Conservation (phyloP, 2,888 invertebrate species). For the Harpalus rubripes region DNA sequence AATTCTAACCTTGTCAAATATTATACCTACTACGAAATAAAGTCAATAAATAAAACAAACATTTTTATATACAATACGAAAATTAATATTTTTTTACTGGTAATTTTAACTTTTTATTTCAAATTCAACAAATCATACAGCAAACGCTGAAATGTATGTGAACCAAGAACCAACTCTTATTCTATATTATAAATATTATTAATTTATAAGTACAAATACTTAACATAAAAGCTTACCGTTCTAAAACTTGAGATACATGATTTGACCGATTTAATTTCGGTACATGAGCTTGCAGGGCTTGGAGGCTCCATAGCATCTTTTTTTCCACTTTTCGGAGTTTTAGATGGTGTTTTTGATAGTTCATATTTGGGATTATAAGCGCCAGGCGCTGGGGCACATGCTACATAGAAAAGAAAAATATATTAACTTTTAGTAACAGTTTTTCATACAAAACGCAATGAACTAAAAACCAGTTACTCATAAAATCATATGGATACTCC, state of each 20-base stretch:
- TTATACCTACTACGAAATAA: too few relatives aligned
- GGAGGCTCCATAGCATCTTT: slow-evolving; percentile 73
- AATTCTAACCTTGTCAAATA: too few relatives aligned
- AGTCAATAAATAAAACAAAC: too few relatives aligned
- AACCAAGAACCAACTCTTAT: too few relatives aligned
- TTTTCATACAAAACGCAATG: too few relatives aligned
- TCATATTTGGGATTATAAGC: slow-evolving; percentile 78
- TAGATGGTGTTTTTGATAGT: slow-evolving; percentile 75
- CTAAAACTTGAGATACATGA: slow-evolving; percentile 73
- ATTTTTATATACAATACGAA: too few relatives aligned
- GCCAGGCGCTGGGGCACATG: slow-evolving; percentile 79
- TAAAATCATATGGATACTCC: not conserved
- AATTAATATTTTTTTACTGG: too few relatives aligned
- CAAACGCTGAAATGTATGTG: too few relatives aligned
- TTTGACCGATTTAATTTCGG: slow-evolving; percentile 70
- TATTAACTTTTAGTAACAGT: slow-evolving; percentile 42
- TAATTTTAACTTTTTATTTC: too few relatives aligned
- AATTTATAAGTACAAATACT: not conserved
- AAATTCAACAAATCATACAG: too few relatives aligned
- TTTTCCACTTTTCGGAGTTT: slow-evolving; percentile 74
- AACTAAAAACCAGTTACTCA: too few relatives aligned
- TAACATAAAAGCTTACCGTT: slow-evolving; percentile 75
- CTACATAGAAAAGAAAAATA: slow-evolving; percentile 72
- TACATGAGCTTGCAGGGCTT: slow-evolving; percentile 74
- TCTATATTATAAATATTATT: not conserved